A percentile compares a stretch with the other conserved stretches of the same genome.
Conservation (phyloP, 2,797 vertebrate genomes). For the Lagorchestes hirsutus region DNA sequence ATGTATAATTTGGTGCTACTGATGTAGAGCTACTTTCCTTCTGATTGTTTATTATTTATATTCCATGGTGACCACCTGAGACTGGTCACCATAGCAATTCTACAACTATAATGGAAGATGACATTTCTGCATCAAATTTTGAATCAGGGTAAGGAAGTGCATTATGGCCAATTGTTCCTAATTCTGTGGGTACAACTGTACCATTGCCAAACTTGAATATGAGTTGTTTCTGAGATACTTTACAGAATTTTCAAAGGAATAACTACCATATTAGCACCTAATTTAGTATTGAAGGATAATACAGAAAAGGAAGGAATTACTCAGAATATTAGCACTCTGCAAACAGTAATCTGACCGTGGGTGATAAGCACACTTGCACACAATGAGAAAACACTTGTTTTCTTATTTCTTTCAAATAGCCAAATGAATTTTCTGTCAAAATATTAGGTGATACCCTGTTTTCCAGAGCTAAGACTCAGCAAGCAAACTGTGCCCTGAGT, state of each 20-base stretch:
- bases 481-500: neutral
- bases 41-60: conserved; percentile 58
- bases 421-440: neutral
- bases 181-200: neutral
- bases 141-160: conserved; percentile 51
- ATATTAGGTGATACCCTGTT: neutral
- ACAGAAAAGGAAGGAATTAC: neutral
- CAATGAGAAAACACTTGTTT: neutral
- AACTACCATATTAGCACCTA: neutral
- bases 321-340: neutral
- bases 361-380: neutral
- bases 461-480: neutral
- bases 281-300: neutral
- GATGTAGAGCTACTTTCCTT: conserved; percentile 36
- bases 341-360: neutral
- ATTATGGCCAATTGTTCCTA: neutral
- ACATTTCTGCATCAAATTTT: conserved; percentile 38
- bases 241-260: neutral
- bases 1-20: conserved; percentile 24
- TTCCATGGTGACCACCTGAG: conserved; percentile 51
- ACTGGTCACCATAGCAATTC: conserved; percentile 70
- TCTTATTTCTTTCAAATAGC: neutral
- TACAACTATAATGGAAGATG: conserved; percentile 32
- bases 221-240: neutral
- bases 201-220: conserved; percentile 17